Evolutionary conservation across 1,140 invertebrate genomes (phyloP).

Genomic region (Samia ricini): DNA sequence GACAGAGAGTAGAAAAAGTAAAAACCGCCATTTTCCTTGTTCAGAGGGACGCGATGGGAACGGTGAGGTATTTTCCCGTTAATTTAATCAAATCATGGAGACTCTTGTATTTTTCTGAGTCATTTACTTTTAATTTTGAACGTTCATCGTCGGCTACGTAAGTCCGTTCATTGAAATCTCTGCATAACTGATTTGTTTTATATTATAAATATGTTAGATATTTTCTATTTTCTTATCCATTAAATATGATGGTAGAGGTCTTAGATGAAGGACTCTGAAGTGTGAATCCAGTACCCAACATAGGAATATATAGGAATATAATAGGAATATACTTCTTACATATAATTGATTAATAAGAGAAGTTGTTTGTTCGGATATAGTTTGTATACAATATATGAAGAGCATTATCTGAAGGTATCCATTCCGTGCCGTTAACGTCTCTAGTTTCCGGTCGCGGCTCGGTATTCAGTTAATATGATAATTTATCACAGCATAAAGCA

Average conservation of each 20-base stretch:
- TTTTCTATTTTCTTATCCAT: too few species aligned
- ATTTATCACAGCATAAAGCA: slow-evolving; percentile 33
- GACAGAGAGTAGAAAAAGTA: slow-evolving; percentile 28
- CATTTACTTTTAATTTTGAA: slow-evolving; percentile 72
- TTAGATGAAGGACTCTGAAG: too few species aligned
- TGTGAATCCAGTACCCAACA: too few species aligned
- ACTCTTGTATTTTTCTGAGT: slow-evolving; percentile 63
- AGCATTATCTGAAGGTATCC: neutral
- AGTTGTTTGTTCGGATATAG: neutral
- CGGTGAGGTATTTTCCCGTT: slow-evolving; percentile 61
- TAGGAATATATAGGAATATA: too few species aligned
- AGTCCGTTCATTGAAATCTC: neutral
- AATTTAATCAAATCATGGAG: slow-evolving; percentile 73
- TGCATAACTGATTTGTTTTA: neutral
- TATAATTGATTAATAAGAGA: neutral
- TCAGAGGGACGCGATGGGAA: slow-evolving; percentile 18
- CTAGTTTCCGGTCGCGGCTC: slow-evolving; percentile 13
- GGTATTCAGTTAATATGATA: slow-evolving; percentile 31
- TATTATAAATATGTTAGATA: neutral
- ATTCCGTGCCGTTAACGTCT: slow-evolving; percentile 8
- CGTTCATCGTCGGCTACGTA: neutral
- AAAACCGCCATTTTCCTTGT: slow-evolving; percentile 22
- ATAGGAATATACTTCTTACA: too few species aligned
- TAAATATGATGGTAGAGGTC: too few species aligned
- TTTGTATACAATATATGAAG: neutral